phyloP scores from a whole-genome alignment of 2,888 invertebrate genomes.

The Meloe dianella region DNA sequence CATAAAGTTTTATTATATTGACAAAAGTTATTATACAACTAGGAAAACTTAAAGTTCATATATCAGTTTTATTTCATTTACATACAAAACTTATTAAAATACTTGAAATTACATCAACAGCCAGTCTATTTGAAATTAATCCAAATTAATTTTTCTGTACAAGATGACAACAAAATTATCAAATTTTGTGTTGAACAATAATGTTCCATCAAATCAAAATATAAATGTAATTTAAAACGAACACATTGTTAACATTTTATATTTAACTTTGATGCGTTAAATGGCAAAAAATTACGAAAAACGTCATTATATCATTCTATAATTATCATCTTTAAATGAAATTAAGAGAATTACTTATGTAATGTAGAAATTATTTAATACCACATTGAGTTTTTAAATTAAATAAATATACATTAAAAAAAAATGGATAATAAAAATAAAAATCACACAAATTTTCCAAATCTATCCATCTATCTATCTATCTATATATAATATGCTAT shows the following conservation, averaged over 20 bases:
- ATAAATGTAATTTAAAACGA: conserved; percentile 8
- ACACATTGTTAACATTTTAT: conserved; percentile 23
- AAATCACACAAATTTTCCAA: conserved; percentile 4
- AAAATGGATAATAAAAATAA: neutral
- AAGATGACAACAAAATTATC: neutral
- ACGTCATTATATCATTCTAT: neutral
- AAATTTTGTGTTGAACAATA: neutral
- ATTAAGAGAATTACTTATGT: neutral
- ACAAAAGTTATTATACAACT: neutral
- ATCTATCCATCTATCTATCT: too few relatives aligned
- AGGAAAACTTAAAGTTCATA: neutral
- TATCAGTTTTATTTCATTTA: neutral
- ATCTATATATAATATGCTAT: too few relatives aligned
- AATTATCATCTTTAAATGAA: neutral
- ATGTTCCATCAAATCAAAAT: neutral
- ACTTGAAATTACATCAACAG: conserved; percentile 9
- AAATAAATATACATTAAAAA: conserved; percentile 11
- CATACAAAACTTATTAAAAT: conserved; percentile 8
- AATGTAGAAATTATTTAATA: conserved; percentile 19
- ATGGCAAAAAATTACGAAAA: neutral
- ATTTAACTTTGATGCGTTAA: neutral
- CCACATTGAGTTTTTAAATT: conserved; percentile 9
- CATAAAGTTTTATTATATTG: conserved; percentile 15
- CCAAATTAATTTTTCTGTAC: neutral
- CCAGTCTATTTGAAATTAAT: conserved; percentile 17